A percentile compares a stretch with the other conserved stretches of the same genome.
phyloP scores from a whole-genome alignment of 2,113 vertebrate species.

The Ammodytes marinus region DNA sequence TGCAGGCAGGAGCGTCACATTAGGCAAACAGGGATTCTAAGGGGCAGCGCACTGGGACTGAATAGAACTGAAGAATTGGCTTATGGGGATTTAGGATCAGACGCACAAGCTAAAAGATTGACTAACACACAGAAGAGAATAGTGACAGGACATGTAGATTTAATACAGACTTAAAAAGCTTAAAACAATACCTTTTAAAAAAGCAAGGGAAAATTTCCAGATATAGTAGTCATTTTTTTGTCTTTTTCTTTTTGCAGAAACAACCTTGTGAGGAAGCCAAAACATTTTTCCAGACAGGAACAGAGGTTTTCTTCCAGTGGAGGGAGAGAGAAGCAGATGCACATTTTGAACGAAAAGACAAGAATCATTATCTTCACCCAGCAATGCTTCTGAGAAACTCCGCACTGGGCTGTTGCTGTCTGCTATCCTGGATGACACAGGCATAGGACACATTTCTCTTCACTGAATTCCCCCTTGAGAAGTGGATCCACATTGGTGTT shows the following conservation, averaged over 20 bases:
- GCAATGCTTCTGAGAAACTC: constrained; percentile 76
- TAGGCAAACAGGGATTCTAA: constrained; percentile 64
- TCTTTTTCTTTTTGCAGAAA: constrained; percentile 42
- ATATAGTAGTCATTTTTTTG: neutral
- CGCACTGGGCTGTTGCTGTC: constrained; percentile 43
- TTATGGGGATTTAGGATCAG: constrained; percentile 52
- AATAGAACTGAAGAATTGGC: constrained; percentile 53
- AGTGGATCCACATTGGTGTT: constrained; percentile 25
- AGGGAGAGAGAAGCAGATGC: constrained; percentile 35
- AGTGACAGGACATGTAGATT: constrained; percentile 32
- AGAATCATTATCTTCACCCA: constrained; percentile 41
- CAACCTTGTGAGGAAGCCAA: constrained; percentile 21
- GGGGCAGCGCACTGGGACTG: constrained; percentile 51
- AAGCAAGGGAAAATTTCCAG: constrained; percentile 29
- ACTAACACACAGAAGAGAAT: constrained; percentile 50
- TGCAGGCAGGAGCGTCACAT: constrained; percentile 79
- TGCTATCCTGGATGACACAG: constrained; percentile 48
- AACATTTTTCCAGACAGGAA: constrained; percentile 47
- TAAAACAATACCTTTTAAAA: constrained; percentile 14
- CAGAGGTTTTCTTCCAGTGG: constrained; percentile 37
- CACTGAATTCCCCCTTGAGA: constrained; percentile 28
- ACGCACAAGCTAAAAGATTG: constrained; percentile 53
- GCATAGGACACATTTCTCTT: constrained; percentile 38
- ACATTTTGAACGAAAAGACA: constrained; percentile 50
- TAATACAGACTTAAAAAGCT: constrained; percentile 17